phyloP scores from a whole-genome alignment of 2,888 invertebrate species.

The Pristionchus fissidentatus region DNA sequence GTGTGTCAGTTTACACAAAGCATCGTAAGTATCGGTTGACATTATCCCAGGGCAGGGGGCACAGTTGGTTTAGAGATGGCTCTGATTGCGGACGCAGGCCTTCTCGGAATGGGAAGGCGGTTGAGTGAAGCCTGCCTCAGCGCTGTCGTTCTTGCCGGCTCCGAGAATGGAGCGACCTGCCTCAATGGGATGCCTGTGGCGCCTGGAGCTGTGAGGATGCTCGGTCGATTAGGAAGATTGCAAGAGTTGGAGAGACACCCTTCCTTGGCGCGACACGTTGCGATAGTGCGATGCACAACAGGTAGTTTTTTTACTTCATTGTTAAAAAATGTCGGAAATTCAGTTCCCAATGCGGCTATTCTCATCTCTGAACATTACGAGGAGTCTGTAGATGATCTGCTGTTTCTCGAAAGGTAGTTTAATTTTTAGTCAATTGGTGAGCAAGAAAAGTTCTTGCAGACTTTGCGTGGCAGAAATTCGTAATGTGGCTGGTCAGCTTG shows the following conservation, averaged over 20 bases:
- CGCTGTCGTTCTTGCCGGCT: slow-evolving; percentile 37
- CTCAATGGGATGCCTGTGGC: slow-evolving; percentile 92
- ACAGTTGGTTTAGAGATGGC: slow-evolving; percentile 27
- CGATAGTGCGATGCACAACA: slow-evolving; percentile 42
- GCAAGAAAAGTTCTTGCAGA: neutral
- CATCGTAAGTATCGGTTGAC: slow-evolving; percentile 25
- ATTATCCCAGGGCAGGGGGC: slow-evolving; percentile 1
- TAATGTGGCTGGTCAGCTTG: slow-evolving; percentile 47
- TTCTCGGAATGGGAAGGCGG: slow-evolving; percentile 43
- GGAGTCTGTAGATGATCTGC: slow-evolving; percentile 80
- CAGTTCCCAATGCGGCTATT: slow-evolving; percentile 65
- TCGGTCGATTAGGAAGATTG: slow-evolving; percentile 48
- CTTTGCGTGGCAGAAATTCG: neutral
- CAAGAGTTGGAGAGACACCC: slow-evolving; percentile 43
- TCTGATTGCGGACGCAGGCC: slow-evolving; percentile 28
- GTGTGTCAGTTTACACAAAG: slow-evolving; percentile 16
- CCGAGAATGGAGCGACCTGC: slow-evolving; percentile 46
- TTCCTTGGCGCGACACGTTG: slow-evolving; percentile 25
- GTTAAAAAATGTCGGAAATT: neutral
- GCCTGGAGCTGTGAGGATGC: slow-evolving; percentile 93
- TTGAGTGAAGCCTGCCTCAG: slow-evolving; percentile 26
- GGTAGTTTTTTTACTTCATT: neutral
- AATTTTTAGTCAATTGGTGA: neutral
- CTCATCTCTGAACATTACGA: slow-evolving; percentile 78
- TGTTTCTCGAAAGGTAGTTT: slow-evolving; percentile 23